Conservation (phyloP, 2,888 invertebrate genomes). For the Stenolophus ochropezus region DNA sequence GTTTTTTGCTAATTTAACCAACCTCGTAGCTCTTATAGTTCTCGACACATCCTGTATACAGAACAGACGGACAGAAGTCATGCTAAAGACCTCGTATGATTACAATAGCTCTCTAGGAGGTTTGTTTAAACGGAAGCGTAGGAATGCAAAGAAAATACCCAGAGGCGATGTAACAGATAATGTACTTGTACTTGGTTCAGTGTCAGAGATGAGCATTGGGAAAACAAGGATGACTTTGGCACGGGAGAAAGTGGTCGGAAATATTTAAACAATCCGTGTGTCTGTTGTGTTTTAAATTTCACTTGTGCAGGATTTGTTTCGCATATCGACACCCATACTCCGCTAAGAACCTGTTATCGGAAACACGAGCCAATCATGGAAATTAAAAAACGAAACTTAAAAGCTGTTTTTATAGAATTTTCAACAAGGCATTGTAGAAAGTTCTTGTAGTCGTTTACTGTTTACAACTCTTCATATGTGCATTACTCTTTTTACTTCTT, state of each 20-base stretch:
- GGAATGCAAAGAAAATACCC: no score
- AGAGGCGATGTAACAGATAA: background rate
- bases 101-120: no score
- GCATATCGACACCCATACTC: constrained; percentile 14
- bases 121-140: no score
- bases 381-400: constrained; percentile 21
- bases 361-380: constrained; percentile 6
- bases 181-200: background rate
- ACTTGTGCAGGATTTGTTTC: constrained; percentile 30
- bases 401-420: constrained; percentile 13
- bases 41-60: no score
- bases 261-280: constrained; percentile 38
- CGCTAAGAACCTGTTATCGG: constrained; percentile 8
- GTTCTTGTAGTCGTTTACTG: constrained; percentile 1
- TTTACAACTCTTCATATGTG: background rate
- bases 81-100: no score
- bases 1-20: no score
- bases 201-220: constrained; percentile 21
- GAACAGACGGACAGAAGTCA: no score
- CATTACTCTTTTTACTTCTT: background rate
- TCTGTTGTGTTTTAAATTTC: constrained; percentile 38
- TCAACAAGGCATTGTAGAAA: constrained; percentile 27
- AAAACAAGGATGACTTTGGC: constrained; percentile 13
- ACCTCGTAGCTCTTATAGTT: no score
- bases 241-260: constrained; percentile 37